phyloP scores from a whole-genome alignment of 2,113 vertebrate genomes.

The Hystrix cristata region DNA sequence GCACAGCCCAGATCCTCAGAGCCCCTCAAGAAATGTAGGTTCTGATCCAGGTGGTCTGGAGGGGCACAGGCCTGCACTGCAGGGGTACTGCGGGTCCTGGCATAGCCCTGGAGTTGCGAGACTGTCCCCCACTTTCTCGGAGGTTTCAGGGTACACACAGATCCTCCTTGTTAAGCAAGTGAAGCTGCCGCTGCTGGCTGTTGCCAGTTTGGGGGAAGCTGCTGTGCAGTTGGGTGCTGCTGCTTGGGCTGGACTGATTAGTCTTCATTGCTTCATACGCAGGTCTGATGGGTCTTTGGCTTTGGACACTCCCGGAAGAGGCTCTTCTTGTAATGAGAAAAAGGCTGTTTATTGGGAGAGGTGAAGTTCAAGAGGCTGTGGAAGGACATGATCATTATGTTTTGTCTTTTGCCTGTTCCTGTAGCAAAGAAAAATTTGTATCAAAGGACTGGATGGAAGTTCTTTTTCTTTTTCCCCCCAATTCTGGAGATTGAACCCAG shows the following conservation, averaged over 20 bases:
- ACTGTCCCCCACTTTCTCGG: not conserved
- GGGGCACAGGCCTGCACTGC: not conserved
- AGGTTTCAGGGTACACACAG: not conserved
- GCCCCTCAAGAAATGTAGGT: not conserved
- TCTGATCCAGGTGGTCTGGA: not conserved
- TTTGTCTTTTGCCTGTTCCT: not conserved
- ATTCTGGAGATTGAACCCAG: not conserved
- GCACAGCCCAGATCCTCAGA: not conserved
- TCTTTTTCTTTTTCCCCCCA: not conserved
- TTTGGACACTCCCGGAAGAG: not conserved
- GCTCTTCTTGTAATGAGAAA: conserved; percentile 30
- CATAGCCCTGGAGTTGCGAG: not conserved
- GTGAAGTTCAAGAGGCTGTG: not conserved
- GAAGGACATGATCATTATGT: not conserved
- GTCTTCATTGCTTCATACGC: conserved; percentile 61
- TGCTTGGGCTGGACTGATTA: conserved; percentile 18
- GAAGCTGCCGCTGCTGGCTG: rapidly evolving
- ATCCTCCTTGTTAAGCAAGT: not conserved
- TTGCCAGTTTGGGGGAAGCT: not conserved
- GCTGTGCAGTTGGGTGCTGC: not conserved
- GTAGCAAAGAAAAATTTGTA: conserved; percentile 13
- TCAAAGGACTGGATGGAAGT: conserved; percentile 3
- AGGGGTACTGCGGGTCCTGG: not conserved
- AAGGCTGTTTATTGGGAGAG: not conserved
- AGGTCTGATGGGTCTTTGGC: not conserved